Percentiles rank a stretch among this genome's conserved stretches.
Conservation (phyloP, 1,140 invertebrate genomes). For the Drosophila busckii region DNA sequence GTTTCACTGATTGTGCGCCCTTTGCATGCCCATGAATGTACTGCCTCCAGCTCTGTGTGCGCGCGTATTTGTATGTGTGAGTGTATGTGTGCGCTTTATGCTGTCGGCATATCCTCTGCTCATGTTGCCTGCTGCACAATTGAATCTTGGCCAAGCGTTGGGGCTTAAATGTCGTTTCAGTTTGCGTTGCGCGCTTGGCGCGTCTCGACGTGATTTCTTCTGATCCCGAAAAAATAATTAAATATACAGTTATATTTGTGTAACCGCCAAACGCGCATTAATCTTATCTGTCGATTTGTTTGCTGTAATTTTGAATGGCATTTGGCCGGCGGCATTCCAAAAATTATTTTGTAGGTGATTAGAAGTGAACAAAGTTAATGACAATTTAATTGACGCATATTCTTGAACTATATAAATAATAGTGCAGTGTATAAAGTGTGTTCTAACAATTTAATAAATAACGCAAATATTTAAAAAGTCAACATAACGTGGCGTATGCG, state of each 20-base stretch:
- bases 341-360: constrained; percentile 24
- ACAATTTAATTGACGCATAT: constrained; percentile 12
- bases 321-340: constrained; percentile 27
- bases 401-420: background rate
- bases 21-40: constrained; percentile 59
- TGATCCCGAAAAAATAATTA: too few species aligned
- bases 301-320: constrained; percentile 18
- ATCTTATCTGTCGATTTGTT: constrained; percentile 31
- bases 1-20: constrained; percentile 67
- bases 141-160: constrained; percentile 56
- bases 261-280: too few species aligned
- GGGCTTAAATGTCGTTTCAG: constrained; percentile 67
- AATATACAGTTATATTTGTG: too few species aligned
- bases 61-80: background rate
- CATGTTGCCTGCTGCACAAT: constrained; percentile 41
- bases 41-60: constrained; percentile 11
- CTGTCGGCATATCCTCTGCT: constrained; percentile 47
- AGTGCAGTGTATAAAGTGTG: background rate
- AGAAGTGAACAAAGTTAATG: constrained; percentile 10
- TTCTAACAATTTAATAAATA: background rate
- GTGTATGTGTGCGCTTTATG: constrained; percentile 32
- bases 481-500: background rate
- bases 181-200: constrained; percentile 78
- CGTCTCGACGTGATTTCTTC: constrained; percentile 65
- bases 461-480: background rate